Percentiles rank a stretch among this genome's conserved stretches.
Conservation (phyloP, 2,797 vertebrate genomes). For the Linurgus olivaceus region DNA sequence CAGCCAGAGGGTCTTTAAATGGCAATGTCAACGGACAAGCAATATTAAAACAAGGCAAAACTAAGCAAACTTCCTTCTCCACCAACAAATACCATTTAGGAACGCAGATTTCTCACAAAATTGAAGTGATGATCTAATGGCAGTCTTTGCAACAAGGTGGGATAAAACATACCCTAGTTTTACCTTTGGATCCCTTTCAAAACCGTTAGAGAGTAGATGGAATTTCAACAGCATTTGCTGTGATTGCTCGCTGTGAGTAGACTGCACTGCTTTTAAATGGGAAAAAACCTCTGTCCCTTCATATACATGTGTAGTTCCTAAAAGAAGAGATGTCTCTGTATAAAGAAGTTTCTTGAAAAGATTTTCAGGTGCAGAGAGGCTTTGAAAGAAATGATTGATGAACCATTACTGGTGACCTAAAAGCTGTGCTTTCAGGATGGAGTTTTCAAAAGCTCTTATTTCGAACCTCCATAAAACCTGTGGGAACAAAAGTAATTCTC, state of each 20-base stretch:
- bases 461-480: background rate
- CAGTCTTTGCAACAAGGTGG: background rate
- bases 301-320: background rate
- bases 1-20: background rate
- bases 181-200: background rate
- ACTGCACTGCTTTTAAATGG: slow-evolving; percentile 1
- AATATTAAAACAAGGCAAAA: background rate
- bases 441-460: background rate
- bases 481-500: background rate
- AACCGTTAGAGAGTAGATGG: background rate
- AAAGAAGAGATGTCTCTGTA: background rate
- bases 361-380: background rate
- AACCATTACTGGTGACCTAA: background rate
- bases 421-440: background rate
- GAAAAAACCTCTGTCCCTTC: background rate
- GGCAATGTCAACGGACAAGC: background rate
- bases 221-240: background rate
- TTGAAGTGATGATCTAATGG: background rate
- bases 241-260: background rate
- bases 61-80: background rate
- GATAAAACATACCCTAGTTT: background rate
- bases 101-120: background rate
- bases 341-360: slow-evolving; percentile 2
- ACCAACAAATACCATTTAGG: background rate
- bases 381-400: background rate